Base-by-base conservation (phyloP, 2,888 invertebrate species). In the Limnephilus rhombicus region DNA sequence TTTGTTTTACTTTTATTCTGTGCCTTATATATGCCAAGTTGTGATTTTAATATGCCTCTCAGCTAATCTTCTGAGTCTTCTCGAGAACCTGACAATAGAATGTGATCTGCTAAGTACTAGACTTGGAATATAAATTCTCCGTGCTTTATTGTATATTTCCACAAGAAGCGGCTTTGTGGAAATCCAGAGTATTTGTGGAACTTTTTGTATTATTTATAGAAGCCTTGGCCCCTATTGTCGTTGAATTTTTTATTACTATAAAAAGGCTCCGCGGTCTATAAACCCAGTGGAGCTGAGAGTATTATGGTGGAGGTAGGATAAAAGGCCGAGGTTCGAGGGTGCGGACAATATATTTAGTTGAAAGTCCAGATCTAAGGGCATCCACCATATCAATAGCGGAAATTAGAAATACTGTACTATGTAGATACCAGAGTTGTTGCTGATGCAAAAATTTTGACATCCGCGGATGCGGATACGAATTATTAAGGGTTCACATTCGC, bases 101-200 rank as follows among this genome's bases (percentile, higher is more conserved):
- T 68, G 68, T 68, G 68, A 68, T 68, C 68, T 68, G 24, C 24
- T 68, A 68, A 68, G 68, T 68, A 68, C 68, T n/a, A 9, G 24
- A 68, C 68, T 68, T 24, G 24, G 68, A 68, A 68, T 68, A 68
- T 68, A 68, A 68, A 68, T 24, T 68, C 68, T 68, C 68, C 4
- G 7, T 68, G 68, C 68, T 68, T 68, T 68, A 68, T 68, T 68
- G 68, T n/a, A 9, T 68, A 24, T 68, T 68, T 68, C 68, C 68
- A 68, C 68, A 68, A 68, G 68, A 37, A 37, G 83, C 37, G 83
- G 83, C 83, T 83, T 83, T 83, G 83, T 34, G 83, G 83, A 83
- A 41, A 83, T 83, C 83, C 24, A 37, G 83, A 24, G 37, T 34
- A 83, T 83, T 83, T 83, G 37, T 83, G 83, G 37, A 83, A 83